phyloP scores from a whole-genome alignment of 2,888 invertebrate species.

The Hydrotaea diabolus region DNA sequence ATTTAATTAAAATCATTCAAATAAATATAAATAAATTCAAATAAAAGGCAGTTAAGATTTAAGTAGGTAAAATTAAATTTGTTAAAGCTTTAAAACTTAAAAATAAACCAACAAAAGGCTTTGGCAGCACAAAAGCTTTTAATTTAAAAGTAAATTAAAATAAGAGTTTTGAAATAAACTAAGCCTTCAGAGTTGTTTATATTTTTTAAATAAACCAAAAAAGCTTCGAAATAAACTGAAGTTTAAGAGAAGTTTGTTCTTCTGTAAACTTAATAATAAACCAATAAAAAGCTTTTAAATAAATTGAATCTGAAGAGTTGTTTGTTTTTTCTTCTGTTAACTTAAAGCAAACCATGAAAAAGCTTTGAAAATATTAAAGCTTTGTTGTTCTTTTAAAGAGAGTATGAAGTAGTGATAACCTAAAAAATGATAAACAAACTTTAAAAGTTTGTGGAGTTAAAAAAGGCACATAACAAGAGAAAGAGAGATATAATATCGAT shows the following conservation, averaged over 20 bases:
- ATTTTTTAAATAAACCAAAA: too few relatives aligned
- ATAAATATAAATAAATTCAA: neutral
- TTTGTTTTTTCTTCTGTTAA: too few relatives aligned
- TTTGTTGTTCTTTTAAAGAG: neutral
- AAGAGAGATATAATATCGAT: slow-evolving; percentile 5
- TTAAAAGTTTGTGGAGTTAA: neutral
- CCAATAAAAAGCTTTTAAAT: too few relatives aligned
- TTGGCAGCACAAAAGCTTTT: slow-evolving; percentile 4
- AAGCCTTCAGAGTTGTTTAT: too few relatives aligned
- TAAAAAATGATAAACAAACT: neutral
- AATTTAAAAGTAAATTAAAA: neutral
- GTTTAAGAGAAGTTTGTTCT: too few relatives aligned
- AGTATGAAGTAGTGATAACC: neutral
- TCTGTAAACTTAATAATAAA: too few relatives aligned
- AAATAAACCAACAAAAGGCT: slow-evolving; percentile 64
- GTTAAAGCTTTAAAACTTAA: slow-evolving; percentile 3
- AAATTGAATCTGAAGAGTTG: too few relatives aligned
- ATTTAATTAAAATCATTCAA: neutral
- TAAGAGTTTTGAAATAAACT: too few relatives aligned
- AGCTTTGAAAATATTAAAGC: too few relatives aligned
- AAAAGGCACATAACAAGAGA: neutral
- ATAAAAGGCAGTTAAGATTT: slow-evolving; percentile 11
- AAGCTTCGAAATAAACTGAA: too few relatives aligned
- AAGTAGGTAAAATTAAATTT: neutral
- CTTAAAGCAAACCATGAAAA: too few relatives aligned